Percentiles rank a stretch among this genome's conserved stretches.
Evolutionary conservation across 2,113 vertebrate genomes (phyloP).

Genomic region (Lophura nycthemera): DNA sequence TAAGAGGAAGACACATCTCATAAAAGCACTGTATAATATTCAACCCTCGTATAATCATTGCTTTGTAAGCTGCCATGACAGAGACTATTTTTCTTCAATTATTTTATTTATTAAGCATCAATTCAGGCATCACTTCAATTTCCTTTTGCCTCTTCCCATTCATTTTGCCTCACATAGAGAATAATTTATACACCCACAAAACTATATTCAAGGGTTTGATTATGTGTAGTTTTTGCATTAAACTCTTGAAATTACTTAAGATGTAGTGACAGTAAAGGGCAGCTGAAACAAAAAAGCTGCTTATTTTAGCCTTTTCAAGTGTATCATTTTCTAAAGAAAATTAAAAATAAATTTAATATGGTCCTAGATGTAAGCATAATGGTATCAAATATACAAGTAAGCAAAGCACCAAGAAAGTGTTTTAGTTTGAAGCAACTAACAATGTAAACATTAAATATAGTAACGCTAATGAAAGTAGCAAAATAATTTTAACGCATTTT

Average conservation of each 20-base stretch:
- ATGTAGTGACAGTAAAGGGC: background rate
- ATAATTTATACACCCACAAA: background rate
- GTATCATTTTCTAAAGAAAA: background rate
- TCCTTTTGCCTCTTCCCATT: background rate
- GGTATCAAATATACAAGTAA: background rate
- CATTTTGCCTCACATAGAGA: background rate
- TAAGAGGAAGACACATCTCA: conserved; percentile 25
- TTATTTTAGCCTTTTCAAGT: background rate
- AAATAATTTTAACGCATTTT: background rate
- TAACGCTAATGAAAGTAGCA: background rate
- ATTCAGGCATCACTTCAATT: background rate
- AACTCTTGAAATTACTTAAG: background rate
- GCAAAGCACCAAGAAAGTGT: background rate
- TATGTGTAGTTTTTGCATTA: background rate
- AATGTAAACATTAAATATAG: background rate
- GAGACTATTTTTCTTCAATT: conserved; percentile 19
- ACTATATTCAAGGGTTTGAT: background rate
- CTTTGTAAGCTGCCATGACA: background rate
- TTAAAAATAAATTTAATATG: background rate
- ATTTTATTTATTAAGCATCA: conserved; percentile 1
- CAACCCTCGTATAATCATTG: background rate
- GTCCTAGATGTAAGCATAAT: background rate
- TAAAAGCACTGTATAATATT: conserved; percentile 36
- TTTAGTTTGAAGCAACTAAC: background rate
- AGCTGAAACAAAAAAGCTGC: background rate